A percentile compares a stretch with the other conserved stretches of the same genome.
These are phyloP conservation scores for Aphidius gifuensis DNA, from an alignment of 1,140 invertebrate species.

Conservation along the genomic window DNA sequence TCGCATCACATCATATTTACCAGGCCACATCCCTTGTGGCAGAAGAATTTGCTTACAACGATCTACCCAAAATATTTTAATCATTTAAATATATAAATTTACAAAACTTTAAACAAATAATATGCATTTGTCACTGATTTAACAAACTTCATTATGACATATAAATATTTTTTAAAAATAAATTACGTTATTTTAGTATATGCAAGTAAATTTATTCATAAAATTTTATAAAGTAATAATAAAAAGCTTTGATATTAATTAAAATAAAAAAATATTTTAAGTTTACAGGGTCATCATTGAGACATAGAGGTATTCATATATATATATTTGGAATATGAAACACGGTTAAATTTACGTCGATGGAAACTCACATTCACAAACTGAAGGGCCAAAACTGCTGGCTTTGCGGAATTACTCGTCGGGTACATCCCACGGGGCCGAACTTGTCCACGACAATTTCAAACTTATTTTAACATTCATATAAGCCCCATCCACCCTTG, in stretches of 20 bases:
- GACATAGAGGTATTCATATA: too few relatives aligned
- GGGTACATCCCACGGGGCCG: conserved; percentile 47
- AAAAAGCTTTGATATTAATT: too few relatives aligned
- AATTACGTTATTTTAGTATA: too few relatives aligned
- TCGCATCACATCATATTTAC: conserved; percentile 52
- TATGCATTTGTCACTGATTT: too few relatives aligned
- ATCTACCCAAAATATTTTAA: not conserved
- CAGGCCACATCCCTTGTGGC: conserved; percentile 15
- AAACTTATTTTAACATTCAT: conserved; percentile 59
- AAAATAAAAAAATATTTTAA: not conserved
- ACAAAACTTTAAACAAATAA: too few relatives aligned
- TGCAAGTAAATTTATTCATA: too few relatives aligned
- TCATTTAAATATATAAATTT: not conserved
- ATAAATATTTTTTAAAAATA: too few relatives aligned
- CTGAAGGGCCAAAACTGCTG: conserved; percentile 50
- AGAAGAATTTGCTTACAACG: not conserved
- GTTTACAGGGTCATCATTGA: too few relatives aligned
- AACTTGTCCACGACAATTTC: conserved; percentile 58
- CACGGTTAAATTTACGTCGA: conserved; percentile 18
- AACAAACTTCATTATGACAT: too few relatives aligned
- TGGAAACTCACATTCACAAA: conserved; percentile 17
- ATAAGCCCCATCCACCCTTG: conserved; percentile 45
- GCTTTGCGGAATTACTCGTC: conserved; percentile 53
- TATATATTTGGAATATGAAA: conserved; percentile 8
- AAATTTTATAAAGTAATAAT: too few relatives aligned